Base-by-base conservation (phyloP, 1,140 invertebrate genomes). In the Tetragnatha versicolor region DNA sequence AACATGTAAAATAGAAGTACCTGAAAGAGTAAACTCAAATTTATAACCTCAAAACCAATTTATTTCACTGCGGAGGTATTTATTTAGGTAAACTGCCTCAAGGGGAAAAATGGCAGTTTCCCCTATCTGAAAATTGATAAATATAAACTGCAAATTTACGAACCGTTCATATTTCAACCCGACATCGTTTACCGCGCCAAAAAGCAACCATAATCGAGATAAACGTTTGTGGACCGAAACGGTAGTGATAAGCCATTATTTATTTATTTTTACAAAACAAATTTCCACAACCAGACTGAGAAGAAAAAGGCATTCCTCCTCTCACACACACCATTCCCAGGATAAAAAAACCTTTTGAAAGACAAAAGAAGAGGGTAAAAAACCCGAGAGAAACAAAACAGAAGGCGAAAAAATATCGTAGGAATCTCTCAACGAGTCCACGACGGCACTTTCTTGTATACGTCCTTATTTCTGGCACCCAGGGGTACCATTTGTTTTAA, bases 381-480 rank as follows among this genome's bases (percentile, higher is more conserved):
- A 55, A 25, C 10, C 25, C 17, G 25, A 17, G 27, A 10, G 31
- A 68, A 27, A 37, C n/a, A 49, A 68, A 51, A 68, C 20, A 35
- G 14, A 33, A 7, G 45, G 25, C 45, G n/a, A 35, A 73, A 22
- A n/a, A n/a, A n/a, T n/a, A n/a, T n/a, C n/a, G 33, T 45, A 45
- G 73, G 66, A 77, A 77, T 77, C 73, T 77, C 66, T 77, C 73
- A 77, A 47, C 73, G 73, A 31, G 29, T 12, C 17, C 27, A n/a
- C n/a, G 51, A 37, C 39, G 45, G 55, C 55, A 39, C 51, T 61
- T 42, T 65, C 73, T 49, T 29, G 42, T 77, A 66, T 77, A 77
- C 61, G 73, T 77, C 58, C 73, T 77, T 77, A 77, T 77, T 77
- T 77, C 73, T 53, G 45, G 61, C 73, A 51, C 73, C 73, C 73